Evolutionary conservation across 1,140 invertebrate genomes (phyloP).

Genomic region (Bombus superbus): DNA sequence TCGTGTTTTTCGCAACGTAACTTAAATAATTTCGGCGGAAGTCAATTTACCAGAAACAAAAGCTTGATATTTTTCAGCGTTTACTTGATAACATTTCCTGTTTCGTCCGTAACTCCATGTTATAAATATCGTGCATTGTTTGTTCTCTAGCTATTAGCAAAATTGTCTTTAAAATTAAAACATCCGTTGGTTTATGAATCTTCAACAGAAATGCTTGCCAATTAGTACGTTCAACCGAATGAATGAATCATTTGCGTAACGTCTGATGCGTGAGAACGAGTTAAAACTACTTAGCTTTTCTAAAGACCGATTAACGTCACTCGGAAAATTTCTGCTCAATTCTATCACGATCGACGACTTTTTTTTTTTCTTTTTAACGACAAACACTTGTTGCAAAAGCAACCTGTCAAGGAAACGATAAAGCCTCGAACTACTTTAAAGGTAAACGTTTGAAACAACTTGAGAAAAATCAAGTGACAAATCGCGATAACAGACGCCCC

Average conservation of each 20-base stretch:
- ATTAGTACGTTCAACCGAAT: slow-evolving; percentile 17
- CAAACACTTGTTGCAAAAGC: background rate
- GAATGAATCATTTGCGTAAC: slow-evolving; percentile 9
- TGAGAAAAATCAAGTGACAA: too few species aligned
- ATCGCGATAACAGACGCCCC: too few species aligned
- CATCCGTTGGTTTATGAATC: background rate
- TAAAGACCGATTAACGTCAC: background rate
- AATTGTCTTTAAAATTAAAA: background rate
- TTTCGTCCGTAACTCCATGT: too few species aligned
- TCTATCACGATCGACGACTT: too few species aligned
- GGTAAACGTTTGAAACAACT: too few species aligned
- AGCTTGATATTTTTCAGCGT: background rate
- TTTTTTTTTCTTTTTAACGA: too few species aligned
- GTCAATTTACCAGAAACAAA: background rate
- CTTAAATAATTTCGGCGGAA: background rate
- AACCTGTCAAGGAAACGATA: background rate
- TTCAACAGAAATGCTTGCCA: background rate
- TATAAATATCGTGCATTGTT: background rate
- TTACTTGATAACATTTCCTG: background rate
- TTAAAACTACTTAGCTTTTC: background rate
- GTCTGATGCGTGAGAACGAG: background rate
- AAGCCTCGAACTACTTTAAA: too few species aligned
- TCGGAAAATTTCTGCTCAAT: background rate
- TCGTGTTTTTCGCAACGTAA: background rate
- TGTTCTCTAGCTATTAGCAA: background rate